Conservation (phyloP, 2,888 invertebrate genomes). For the Harmothoe impar region DNA sequence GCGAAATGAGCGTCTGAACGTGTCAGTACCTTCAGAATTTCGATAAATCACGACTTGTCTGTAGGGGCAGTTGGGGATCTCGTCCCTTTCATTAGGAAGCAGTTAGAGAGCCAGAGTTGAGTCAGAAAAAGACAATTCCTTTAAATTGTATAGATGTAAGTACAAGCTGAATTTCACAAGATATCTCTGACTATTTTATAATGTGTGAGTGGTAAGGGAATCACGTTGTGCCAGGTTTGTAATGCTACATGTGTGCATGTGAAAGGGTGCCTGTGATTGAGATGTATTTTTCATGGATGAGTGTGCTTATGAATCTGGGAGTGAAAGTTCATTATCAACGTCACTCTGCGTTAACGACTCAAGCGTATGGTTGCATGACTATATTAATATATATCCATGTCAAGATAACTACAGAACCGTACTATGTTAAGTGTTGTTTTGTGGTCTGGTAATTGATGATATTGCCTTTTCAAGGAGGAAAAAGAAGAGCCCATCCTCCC, state of each 20-base stretch:
- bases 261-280: not conserved
- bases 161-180: constrained; percentile 29
- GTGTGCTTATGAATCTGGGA: constrained; percentile 32
- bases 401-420: not conserved
- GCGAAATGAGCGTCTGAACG: too few relatives aligned
- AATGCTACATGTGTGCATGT: constrained; percentile 10
- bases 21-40: too few relatives aligned
- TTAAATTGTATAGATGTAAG: not conserved
- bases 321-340: constrained; percentile 31
- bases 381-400: not conserved
- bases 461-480: not conserved
- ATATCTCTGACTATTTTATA: constrained; percentile 29
- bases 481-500: constrained; percentile 36
- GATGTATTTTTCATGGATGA: constrained; percentile 46
- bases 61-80: too few relatives aligned
- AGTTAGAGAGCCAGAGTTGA: too few relatives aligned
- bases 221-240: not conserved
- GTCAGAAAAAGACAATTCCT: not conserved
- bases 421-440: constrained; percentile 39
- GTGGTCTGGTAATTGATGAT: constrained; percentile 7
- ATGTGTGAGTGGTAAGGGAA: not conserved
- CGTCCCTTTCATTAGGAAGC: too few relatives aligned
- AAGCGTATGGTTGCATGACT: not conserved
- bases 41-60: too few relatives aligned
- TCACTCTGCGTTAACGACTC: not conserved